A percentile compares a stretch with the other conserved stretches of the same genome.
Conservation (phyloP, 2,113 vertebrate species). For the Channa maculata region DNA sequence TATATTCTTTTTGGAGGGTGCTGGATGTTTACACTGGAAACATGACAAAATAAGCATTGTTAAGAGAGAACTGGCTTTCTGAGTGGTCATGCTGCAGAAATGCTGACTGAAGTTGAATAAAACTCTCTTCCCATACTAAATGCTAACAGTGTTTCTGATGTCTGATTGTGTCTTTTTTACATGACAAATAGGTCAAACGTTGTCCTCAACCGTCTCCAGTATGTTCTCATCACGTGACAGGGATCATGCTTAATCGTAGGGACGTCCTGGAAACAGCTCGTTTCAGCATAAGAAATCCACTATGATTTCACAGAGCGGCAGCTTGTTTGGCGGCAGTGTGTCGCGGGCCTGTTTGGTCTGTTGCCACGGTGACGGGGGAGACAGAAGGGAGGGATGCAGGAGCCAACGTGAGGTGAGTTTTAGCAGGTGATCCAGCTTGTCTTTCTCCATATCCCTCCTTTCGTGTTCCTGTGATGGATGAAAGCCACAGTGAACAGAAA, state of each 20-base stretch:
- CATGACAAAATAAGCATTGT: constrained; percentile 5
- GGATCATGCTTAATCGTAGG: constrained; percentile 23
- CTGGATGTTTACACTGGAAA: constrained; percentile 26
- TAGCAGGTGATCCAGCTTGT: constrained; percentile 61
- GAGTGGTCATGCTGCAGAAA: background rate
- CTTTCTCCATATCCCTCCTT: constrained; percentile 39
- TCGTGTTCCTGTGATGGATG: constrained; percentile 35
- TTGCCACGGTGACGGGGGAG: constrained; percentile 62
- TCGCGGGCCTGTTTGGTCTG: constrained; percentile 69
- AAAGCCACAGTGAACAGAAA: constrained; percentile 31
- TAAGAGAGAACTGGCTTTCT: background rate
- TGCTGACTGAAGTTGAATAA: too few species aligned
- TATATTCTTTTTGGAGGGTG: background rate
- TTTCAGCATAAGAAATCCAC: constrained; percentile 24
- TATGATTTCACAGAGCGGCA: constrained; percentile 59
- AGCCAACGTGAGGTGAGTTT: constrained; percentile 64
- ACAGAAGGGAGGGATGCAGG: constrained; percentile 57
- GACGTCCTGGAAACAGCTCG: constrained; percentile 25
- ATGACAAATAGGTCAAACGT: background rate
- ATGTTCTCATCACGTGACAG: constrained; percentile 23
- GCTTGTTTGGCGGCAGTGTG: constrained; percentile 54
- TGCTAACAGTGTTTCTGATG: background rate
- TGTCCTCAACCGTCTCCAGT: background rate
- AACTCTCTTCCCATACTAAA: background rate
- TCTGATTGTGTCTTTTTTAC: background rate